Conservation (phyloP, 2,113 vertebrate species). For the Campylorhamphus procurvoides region DNA sequence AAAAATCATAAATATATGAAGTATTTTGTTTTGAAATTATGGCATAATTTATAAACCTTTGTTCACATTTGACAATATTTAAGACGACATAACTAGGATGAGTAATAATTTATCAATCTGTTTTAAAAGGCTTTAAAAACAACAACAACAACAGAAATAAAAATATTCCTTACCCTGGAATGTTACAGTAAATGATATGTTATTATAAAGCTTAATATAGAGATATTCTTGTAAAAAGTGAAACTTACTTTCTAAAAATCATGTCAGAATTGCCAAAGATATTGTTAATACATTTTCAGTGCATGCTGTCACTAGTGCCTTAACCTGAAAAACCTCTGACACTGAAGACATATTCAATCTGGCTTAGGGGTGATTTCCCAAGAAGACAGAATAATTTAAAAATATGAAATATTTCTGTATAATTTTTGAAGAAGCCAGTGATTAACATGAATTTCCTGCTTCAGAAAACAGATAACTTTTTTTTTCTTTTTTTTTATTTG, state of each 20-base stretch:
- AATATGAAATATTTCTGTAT: not conserved
- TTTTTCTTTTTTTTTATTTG: not conserved
- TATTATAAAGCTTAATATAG: not conserved
- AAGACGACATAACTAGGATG: not conserved
- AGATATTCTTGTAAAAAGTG: not conserved
- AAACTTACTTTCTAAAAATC: not conserved
- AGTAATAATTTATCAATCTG: not conserved
- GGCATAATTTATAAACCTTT: not conserved
- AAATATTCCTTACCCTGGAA: not conserved
- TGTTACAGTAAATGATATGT: not conserved
- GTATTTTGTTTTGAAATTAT: not conserved
- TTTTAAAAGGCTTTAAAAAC: not conserved
- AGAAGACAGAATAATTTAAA: not conserved
- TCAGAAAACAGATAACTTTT: not conserved
- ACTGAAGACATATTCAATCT: not conserved
- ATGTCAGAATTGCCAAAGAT: not conserved
- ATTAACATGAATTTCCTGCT: not conserved
- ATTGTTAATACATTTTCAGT: not conserved
- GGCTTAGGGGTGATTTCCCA: not conserved
- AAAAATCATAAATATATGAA: not conserved
- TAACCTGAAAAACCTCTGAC: not conserved
- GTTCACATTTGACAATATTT: not conserved
- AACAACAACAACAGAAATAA: not conserved
- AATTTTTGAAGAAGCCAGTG: not conserved
- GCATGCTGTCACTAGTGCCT: accelerated